These are phyloP conservation scores for Drosophila nigrodunni DNA, from an alignment of 1,140 invertebrate species.

Conservation along the genomic window DNA sequence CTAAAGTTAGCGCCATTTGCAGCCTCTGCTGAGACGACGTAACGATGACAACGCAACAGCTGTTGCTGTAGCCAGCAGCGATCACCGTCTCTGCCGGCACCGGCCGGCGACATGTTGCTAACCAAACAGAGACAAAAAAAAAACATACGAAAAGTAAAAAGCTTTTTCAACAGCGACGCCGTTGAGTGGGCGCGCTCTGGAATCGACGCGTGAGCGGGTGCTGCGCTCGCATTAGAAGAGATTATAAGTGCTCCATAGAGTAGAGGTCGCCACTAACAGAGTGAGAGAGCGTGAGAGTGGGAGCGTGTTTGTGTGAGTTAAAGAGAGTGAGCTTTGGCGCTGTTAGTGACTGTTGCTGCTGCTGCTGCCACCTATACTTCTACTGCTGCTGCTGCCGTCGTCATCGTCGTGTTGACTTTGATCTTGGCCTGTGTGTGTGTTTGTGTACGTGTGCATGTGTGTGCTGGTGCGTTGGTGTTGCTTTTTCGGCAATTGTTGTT, in stretches of 20 bases:
- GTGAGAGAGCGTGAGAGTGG: constrained; percentile 10
- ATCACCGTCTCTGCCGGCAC: constrained; percentile 26
- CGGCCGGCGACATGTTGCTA: constrained; percentile 49
- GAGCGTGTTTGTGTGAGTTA: constrained; percentile 2
- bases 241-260: constrained; percentile 44
- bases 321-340: constrained; percentile 41
- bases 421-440: constrained; percentile 57
- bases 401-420: constrained; percentile 67
- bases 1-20: constrained; percentile 9
- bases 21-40: neutral
- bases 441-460: constrained; percentile 17
- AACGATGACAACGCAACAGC: constrained; percentile 30
- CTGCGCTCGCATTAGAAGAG: constrained; percentile 53
- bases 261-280: neutral
- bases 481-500: constrained; percentile 59
- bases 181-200: constrained; percentile 37
- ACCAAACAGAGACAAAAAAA: constrained; percentile 11
- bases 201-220: constrained; percentile 22
- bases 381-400: constrained; percentile 4
- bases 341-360: constrained; percentile 9
- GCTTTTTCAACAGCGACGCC: constrained; percentile 25
- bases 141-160: neutral
- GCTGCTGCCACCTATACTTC: constrained; percentile 8
- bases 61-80: constrained; percentile 30
- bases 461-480: constrained; percentile 42